These are phyloP conservation scores for Protonemura montana DNA, from an alignment of 2,888 invertebrate genomes.

Conservation along the genomic window DNA sequence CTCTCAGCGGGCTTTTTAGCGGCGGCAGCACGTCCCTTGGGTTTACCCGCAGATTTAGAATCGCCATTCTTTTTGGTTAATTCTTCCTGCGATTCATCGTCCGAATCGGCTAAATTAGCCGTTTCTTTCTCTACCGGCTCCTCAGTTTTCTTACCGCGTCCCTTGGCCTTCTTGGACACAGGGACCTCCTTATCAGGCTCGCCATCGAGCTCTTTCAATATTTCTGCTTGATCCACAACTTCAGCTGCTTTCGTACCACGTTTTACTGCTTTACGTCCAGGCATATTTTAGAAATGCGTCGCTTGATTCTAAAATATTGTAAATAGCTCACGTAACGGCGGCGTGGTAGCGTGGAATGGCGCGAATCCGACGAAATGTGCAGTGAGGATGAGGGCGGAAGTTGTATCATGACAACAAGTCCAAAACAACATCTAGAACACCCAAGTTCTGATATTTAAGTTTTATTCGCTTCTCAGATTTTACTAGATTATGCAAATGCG, in stretches of 20 bases:
- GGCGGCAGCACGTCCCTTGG: constrained; percentile 28
- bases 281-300: constrained; percentile 22
- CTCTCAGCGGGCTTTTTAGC: neutral
- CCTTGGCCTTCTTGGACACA: constrained; percentile 4
- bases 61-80: constrained; percentile 33
- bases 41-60: neutral
- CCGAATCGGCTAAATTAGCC: neutral
- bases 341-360: constrained; percentile 23
- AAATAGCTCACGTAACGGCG: constrained; percentile 1
- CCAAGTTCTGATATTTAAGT: too few relatives aligned
- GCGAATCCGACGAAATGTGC: neutral
- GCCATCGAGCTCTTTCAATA: neutral
- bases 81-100: neutral
- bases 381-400: neutral
- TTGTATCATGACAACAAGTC: neutral
- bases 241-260: neutral
- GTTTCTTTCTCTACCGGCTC: constrained; percentile 1
- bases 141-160: constrained; percentile 14
- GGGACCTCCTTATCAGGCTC: neutral
- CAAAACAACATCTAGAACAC: neutral
- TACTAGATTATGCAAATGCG: too few relatives aligned
- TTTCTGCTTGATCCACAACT: constrained; percentile 17
- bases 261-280: constrained; percentile 32
- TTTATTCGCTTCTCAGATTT: too few relatives aligned
- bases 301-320: neutral